A percentile compares a stretch with the other conserved stretches of the same genome.
phyloP scores from a whole-genome alignment of 2,797 vertebrate genomes.

The Octomys mimax region DNA sequence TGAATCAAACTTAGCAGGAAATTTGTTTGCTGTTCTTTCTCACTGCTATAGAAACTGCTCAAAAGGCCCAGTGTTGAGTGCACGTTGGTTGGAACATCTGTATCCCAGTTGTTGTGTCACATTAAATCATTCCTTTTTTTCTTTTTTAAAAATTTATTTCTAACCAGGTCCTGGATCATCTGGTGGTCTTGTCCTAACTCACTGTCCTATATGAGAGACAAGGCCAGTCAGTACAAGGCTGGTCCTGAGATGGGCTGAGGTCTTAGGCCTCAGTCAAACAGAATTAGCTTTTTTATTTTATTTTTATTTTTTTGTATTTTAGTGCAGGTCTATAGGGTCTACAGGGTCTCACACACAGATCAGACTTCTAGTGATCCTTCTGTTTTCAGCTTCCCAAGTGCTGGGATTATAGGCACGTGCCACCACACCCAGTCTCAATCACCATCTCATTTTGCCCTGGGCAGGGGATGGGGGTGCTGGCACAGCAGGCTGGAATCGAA shows the following conservation, averaged over 20 bases:
- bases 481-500: too few species aligned
- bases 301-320: too few species aligned
- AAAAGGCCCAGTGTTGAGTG: neutral
- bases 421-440: too few species aligned
- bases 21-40: neutral
- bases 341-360: too few species aligned
- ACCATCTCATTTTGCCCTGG: too few species aligned
- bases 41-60: neutral
- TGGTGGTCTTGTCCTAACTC: neutral
- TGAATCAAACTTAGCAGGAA: neutral
- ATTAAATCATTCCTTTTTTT: neutral
- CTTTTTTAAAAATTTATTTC: neutral
- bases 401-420: too few species aligned
- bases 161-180: neutral
- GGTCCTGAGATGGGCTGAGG: neutral
- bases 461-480: too few species aligned
- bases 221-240: neutral
- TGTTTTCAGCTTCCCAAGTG: too few species aligned
- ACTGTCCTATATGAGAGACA: neutral
- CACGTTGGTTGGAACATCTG: neutral
- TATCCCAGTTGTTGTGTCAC: neutral
- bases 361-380: too few species aligned
- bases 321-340: too few species aligned
- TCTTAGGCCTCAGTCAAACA: neutral
- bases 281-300: neutral